Evolutionary conservation across 2,888 invertebrate species (phyloP), one percentile per base, ranked within the genome.

Genomic region (Uloborus plumipes): DNA sequence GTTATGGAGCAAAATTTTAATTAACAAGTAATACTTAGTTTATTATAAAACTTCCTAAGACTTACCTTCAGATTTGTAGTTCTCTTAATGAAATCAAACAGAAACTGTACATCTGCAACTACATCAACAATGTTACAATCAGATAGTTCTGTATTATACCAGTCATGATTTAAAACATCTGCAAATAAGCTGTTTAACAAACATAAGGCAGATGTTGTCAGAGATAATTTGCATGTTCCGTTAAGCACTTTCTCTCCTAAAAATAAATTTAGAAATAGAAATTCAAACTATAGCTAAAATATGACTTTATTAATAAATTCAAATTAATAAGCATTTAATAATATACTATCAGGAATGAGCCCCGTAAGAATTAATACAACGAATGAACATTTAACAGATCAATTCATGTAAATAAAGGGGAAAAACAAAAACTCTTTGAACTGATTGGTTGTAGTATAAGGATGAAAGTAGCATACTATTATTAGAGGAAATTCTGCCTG

Each of bases 141-240:
- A 55, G 20, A n/a, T 1, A 39, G 20, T n/a, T 18, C 65, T 49
- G 13, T 9, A 58, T 49, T 22, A 14, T 49, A 50, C 47, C 49
- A 61, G 22, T 76, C 75, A 11, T 70, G 69, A 65, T 71, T 70
- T 15, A 71, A 61, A 26, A 65, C 26, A 55, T 81, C 75, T 22
- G 39, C 49, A 83, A 77, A 83, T 53, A 83, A 20, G 20, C 62
- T 77, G 64, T 83, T 83, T 15, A 83, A 20, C 26, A 77, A 69
- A 64, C 77, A 83, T 47, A 83, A 53, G n/a, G 77, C 83, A 22
- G 82, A 77, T 51, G 83, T 77, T 3, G 83, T 73, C 20, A 83
- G 62, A 15, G 83, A 83, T 55, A 83, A 47, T 62, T 83, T 83
- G 31, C 64, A 77, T 1, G 72, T 49, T 2, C 77, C 83, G 73